Percentiles rank a stretch among this genome's conserved stretches.
phyloP scores from a whole-genome alignment of 1,140 invertebrate genomes.

The Plodia interpunctella region DNA sequence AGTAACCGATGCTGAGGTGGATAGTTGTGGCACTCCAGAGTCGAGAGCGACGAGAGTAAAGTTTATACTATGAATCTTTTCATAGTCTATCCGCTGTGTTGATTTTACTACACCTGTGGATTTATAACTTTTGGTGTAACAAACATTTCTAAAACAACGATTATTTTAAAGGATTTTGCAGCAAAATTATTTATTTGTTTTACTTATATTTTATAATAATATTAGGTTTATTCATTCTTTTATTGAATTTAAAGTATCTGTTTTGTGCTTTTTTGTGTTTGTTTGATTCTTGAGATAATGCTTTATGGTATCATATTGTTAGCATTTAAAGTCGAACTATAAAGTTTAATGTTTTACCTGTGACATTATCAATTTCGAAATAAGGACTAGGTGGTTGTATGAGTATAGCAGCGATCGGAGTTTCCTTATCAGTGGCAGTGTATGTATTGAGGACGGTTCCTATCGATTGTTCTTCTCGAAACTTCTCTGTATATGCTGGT shows the following conservation, averaged over 20 bases:
- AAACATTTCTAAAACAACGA: too few species aligned
- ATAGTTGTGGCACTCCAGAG: conserved; percentile 88
- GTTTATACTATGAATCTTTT: conserved; percentile 84
- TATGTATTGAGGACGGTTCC: conserved; percentile 89
- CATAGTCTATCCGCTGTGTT: conserved; percentile 89
- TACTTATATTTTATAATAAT: too few species aligned
- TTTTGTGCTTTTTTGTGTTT: too few species aligned
- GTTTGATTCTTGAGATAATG: too few species aligned
- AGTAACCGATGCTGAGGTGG: conserved; percentile 84
- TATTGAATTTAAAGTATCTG: too few species aligned
- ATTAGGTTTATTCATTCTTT: too few species aligned
- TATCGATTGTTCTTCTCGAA: conserved; percentile 90
- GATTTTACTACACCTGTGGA: conserved; percentile 86
- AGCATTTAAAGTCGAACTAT: too few species aligned
- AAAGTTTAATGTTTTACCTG: conserved; percentile 78
- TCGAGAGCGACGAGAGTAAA: conserved; percentile 90
- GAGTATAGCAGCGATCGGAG: conserved; percentile 86
- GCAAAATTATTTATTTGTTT: too few species aligned
- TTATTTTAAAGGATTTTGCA: too few species aligned
- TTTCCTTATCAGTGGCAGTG: conserved; percentile 89
- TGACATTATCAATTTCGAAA: conserved; percentile 87
- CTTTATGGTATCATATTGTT: too few species aligned
- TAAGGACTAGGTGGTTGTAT: conserved; percentile 85
- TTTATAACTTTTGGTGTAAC: conserved; percentile 6
- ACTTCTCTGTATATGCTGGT: conserved; percentile 81